These are phyloP conservation scores for Eublepharis macularius DNA, from an alignment of 2,113 vertebrate species.

Conservation along the genomic window DNA sequence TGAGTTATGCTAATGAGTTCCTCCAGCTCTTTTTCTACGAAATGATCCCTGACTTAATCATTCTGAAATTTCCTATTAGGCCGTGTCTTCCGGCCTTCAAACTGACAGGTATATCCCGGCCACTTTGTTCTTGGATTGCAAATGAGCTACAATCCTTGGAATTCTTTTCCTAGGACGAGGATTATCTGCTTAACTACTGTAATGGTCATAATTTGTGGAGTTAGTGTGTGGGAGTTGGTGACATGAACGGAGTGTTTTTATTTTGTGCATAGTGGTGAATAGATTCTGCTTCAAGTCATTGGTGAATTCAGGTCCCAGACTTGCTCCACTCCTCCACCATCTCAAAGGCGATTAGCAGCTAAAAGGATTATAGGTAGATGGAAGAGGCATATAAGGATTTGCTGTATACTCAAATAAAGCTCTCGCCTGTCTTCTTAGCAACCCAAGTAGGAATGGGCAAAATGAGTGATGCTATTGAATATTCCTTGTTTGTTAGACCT, in stretches of 20 bases:
- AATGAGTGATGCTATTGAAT: background rate
- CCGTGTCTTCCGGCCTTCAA: background rate
- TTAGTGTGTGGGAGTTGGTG: background rate
- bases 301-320: background rate
- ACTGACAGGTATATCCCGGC: background rate
- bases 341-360: constrained; percentile 12
- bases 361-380: background rate
- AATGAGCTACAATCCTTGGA: background rate
- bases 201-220: background rate
- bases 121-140: background rate
- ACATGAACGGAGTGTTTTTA: background rate
- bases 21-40: too few species aligned
- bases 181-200: background rate
- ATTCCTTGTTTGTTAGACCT: background rate
- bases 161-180: background rate
- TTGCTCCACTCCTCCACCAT: background rate
- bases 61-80: background rate
- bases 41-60: too few species aligned
- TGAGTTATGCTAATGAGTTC: too few species aligned
- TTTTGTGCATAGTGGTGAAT: too few species aligned
- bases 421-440: background rate
- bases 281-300: background rate
- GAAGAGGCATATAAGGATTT: constrained; percentile 3
- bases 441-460: background rate
- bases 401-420: background rate